Evolutionary conservation across 2,797 vertebrate species (phyloP), one percentile per base, ranked within the genome.

Genomic region (Pipistrellus pygmaeus): DNA sequence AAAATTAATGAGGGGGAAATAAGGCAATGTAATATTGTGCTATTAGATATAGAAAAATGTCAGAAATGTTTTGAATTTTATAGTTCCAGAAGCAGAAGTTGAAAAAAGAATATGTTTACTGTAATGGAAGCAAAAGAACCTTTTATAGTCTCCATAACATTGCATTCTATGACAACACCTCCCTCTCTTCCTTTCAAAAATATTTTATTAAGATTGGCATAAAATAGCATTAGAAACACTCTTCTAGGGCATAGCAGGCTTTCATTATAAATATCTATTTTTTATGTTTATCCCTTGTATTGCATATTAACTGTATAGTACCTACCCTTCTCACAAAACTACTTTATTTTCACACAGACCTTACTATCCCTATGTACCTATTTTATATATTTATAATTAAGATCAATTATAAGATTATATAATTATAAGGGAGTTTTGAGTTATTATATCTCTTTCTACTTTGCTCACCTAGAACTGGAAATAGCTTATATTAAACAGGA

Each of bases 1-100:
- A 91, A 88, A 83, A 94, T 76, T 71, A 90, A 89, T 55, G 41
- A 85, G 21, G 41, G 64, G n/a, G 76, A 88, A 66, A 57, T 66
- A 85, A 84, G 23, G 4, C 23, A 62, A 84, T 55, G 30, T 32
- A n/a, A 27, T 71, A 53, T 78, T 27, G 51, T 66, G 46, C n/a
- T 88, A 17, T 80, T 88, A 71, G n/a, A 91, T 76, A 89, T 23
- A 91, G 1, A 8, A 48, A 88, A 85, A 93, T 10, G 10, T 48
- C 53, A 80, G 38, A 90, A 82, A 81, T 12, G 64, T 6, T 55
- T 6, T 82, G 14, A 0, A 15, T 83, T 64, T 77, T 76, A 71
- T 75, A 77, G 30, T 57, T 92, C n/a, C 87, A 62, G 35, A 75
- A 64, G 8, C 11, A 78, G 2, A 57, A 46, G 30, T 73, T 76